Percentiles rank a stretch among this genome's conserved stretches.
phyloP scores from a whole-genome alignment of 2,888 invertebrate genomes.

The Cantharis flavilabris region DNA sequence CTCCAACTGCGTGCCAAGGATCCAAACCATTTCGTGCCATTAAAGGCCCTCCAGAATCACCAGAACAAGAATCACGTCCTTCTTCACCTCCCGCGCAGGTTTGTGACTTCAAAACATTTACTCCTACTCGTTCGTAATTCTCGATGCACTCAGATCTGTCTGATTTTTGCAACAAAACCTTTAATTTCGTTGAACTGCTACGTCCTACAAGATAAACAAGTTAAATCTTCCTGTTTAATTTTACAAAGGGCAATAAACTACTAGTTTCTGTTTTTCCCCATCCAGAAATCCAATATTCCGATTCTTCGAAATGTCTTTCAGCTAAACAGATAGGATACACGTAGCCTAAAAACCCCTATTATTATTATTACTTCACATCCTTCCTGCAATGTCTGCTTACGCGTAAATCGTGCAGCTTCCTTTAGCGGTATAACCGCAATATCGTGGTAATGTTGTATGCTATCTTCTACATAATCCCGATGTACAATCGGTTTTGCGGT shows the following conservation, averaged over 20 bases:
- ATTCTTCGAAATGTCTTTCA: constrained; percentile 4
- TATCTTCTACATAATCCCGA: constrained; percentile 49
- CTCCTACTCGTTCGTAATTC: constrained; percentile 58
- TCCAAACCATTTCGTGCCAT: constrained; percentile 60
- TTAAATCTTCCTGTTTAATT: neutral
- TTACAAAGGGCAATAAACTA: neutral
- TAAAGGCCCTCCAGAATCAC: constrained; percentile 80
- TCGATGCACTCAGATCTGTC: constrained; percentile 59
- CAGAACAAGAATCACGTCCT: constrained; percentile 74
- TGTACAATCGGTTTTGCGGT: constrained; percentile 55
- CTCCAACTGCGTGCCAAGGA: constrained; percentile 64
- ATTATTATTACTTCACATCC: neutral
- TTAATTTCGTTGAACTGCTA: constrained; percentile 60
- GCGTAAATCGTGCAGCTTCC: constrained; percentile 52
- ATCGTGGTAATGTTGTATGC: constrained; percentile 49
- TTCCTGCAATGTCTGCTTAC: constrained; percentile 42
- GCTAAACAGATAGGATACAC: constrained; percentile 51
- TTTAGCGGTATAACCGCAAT: constrained; percentile 58
- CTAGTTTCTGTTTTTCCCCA: constrained; percentile 59
- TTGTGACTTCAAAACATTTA: constrained; percentile 61
- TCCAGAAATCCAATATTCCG: constrained; percentile 54
- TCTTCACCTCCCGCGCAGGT: constrained; percentile 75
- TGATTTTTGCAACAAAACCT: constrained; percentile 64
- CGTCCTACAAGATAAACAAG: constrained; percentile 35
- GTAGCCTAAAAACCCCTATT: constrained; percentile 40